Evolutionary conservation across 2,888 invertebrate genomes (phyloP), one percentile per base, ranked within the genome.

Genomic region (Cenopis cana): DNA sequence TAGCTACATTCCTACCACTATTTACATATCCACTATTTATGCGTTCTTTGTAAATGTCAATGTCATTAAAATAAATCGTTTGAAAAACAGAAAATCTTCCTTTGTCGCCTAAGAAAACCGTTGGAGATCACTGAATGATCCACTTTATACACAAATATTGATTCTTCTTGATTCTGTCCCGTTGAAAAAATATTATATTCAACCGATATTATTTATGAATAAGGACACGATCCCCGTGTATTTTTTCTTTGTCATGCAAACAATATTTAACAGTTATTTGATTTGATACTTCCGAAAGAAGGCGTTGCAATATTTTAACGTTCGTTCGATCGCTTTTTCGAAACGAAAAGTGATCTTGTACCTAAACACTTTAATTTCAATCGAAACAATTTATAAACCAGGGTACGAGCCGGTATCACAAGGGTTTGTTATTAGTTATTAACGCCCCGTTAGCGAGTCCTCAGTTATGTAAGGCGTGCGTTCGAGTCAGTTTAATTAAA

Each of bases 231-330:
- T 29, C 49, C 14, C 12, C 41, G 4, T 11, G 52, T 24, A 20
- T 41, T 29, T 61, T 64, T 59, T 50, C 69, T 64, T 69, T 59
- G 41, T 59, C 38, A 59, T 52, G 52, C 50, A 69, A 69, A 69
- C 56, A 64, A 57, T 69, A 29, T 64, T 69, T 69, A 64, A 64
- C 41, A 57, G 50, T 52, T 41, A 69, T 59, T 50, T 59, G 24
- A 57, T 67, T 69, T 57, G 62, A 55, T 24, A 50, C 36, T 55
- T 17, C 36, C 14, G 29, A 24, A 60, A 29, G 17, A 12, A 29
- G 12, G 46, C 14, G 49, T 8, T 24, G 9, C 1, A 54, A 54
- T 18, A 3, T 38, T 59, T 52, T 1, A n/a, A 17, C 50, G 20
- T 67, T 33, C n/a, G n/a, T n/a, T n/a, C n/a, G n/a, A n/a, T n/a